Conservation (phyloP, 2,888 invertebrate genomes). For the Stomorhina lunata region DNA sequence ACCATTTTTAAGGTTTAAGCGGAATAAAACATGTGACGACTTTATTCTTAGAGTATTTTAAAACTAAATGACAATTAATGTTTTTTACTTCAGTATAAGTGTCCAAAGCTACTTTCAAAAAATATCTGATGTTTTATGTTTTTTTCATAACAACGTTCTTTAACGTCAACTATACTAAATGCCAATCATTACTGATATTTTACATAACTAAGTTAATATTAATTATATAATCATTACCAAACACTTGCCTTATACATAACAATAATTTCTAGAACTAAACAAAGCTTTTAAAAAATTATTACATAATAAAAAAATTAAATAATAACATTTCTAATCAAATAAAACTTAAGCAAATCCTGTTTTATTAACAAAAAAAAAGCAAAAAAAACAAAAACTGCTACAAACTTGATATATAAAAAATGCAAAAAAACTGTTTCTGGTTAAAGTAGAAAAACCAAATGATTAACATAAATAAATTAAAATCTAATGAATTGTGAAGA, state of each 20-base stretch:
- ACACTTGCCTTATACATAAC: constrained; percentile 3
- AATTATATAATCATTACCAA: background rate
- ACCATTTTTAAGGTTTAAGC: too few species aligned
- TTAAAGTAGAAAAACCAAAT: background rate
- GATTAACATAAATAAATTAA: background rate
- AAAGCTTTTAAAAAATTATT: constrained; percentile 1
- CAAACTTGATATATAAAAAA: constrained; percentile 16
- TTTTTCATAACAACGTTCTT: too few species aligned
- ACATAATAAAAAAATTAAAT: constrained; percentile 7
- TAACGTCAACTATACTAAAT: too few species aligned
- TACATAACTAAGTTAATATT: background rate
- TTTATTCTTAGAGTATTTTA: too few species aligned
- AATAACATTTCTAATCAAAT: constrained; percentile 22
- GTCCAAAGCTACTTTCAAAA: too few species aligned
- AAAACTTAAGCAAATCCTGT: constrained; percentile 29
- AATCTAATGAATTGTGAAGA: too few species aligned
- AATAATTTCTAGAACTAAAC: constrained; percentile 2
- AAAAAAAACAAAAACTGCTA: background rate
- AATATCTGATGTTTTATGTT: too few species aligned
- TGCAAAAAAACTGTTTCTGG: background rate
- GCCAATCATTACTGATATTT: constrained; percentile 8
- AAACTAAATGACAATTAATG: too few species aligned
- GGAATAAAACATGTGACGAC: too few species aligned
- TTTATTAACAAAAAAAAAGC: constrained; percentile 1
- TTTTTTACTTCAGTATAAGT: too few species aligned